Conservation (phyloP, 1,140 invertebrate species). For the Zaprionus nigranus region DNA sequence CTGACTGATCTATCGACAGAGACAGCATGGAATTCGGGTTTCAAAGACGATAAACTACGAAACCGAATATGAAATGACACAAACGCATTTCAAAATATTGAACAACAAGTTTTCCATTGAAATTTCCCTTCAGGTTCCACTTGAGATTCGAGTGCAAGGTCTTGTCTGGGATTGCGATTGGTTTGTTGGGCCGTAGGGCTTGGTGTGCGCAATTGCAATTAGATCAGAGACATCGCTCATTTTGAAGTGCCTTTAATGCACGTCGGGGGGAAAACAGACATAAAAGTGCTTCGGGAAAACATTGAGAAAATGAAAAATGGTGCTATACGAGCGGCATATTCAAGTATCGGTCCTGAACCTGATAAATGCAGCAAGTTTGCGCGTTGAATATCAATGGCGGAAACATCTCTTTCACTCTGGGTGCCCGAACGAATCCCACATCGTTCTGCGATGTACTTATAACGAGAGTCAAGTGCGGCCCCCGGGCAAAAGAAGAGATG, state of each 20-base stretch:
- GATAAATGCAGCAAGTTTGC: slow-evolving; percentile 81
- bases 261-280: slow-evolving; percentile 42
- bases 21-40: slow-evolving; percentile 47
- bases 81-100: slow-evolving; percentile 71
- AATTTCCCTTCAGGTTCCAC: slow-evolving; percentile 52
- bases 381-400: slow-evolving; percentile 80
- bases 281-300: slow-evolving; percentile 61
- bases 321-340: slow-evolving; percentile 71
- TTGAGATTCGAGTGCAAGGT: slow-evolving; percentile 70
- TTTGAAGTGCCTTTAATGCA: slow-evolving; percentile 51
- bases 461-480: slow-evolving; percentile 75
- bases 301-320: slow-evolving; percentile 72
- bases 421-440: slow-evolving; percentile 61
- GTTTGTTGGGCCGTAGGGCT: slow-evolving; percentile 15
- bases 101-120: slow-evolving; percentile 70
- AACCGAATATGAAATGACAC: slow-evolving; percentile 33
- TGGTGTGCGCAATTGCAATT: slow-evolving; percentile 57
- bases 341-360: slow-evolving; percentile 50
- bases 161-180: slow-evolving; percentile 8
- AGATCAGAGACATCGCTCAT: slow-evolving; percentile 76
- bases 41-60: slow-evolving; percentile 59
- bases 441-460: slow-evolving; percentile 69
- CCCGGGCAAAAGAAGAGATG: slow-evolving; percentile 4
- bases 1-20: slow-evolving; percentile 51
- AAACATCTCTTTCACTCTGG: slow-evolving; percentile 41